Base-by-base conservation (phyloP, 1,140 invertebrate species). In the Cylas formicarius region DNA sequence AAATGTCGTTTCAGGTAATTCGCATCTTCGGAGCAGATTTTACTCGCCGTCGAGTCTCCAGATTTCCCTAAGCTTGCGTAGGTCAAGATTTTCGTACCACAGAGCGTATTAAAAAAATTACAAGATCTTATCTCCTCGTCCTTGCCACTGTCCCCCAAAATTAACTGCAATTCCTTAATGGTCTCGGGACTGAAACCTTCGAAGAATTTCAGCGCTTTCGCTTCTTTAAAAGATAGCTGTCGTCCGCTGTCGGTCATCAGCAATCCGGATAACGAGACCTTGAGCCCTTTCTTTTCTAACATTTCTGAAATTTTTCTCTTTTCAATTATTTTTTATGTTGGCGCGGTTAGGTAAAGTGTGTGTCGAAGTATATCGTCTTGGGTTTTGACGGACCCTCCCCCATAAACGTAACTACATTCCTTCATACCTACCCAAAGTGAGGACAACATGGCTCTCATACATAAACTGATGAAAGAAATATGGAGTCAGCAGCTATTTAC, bases 1-100 rank as follows among this genome's bases (percentile, higher is more conserved):
- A 68, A 27, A 10, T 53, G 35, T 10, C 42, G 44, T 44, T 66
- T 67, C 27, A 68, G 50, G 45, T 68, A 68, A 35, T 52, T 46
- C 6, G 60, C 56, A 37, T 66, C 64, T 47, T 59, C 50, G 1
- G 56, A 53, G 9, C 55, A 56, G 40, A 63, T 55, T 37, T 48
- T 42, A 35, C 55, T 59, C 13, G 16, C 16, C 10, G 23, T 27
- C 7, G 49, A 46, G 3, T 26, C 29, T 2, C 8, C 16, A 1
- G 48, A 50, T 5, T 18, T 9, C n/a, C 21, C 39, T 43, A 10
- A 17, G n/a, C n/a, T n/a, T n/a, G n/a, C n/a, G n/a, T n/a, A n/a
- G n/a, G n/a, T n/a, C n/a, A n/a, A n/a, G n/a, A n/a, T n/a, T n/a
- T n/a, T n/a, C n/a, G n/a, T n/a, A n/a, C n/a, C n/a, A n/a, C n/a